Conservation (phyloP, 2,113 vertebrate species). For the Machaerirhynchus nigripectus region DNA sequence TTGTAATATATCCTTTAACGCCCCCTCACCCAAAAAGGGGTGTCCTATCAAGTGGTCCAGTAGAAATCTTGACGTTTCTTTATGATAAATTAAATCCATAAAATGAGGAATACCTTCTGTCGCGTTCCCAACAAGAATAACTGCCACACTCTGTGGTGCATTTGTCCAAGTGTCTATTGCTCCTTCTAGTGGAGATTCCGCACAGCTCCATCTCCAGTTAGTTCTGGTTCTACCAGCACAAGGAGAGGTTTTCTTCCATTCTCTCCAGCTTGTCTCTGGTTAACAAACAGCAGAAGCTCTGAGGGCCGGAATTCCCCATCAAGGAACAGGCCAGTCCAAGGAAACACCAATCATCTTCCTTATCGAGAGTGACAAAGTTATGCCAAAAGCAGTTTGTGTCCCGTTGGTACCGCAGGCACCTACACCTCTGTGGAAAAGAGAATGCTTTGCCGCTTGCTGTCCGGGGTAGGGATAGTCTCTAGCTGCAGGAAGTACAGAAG, state of each 20-base stretch:
- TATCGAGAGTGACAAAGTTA: background rate
- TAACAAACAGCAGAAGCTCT: conserved; percentile 3
- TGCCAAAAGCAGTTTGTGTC: background rate
- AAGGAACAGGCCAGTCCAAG: background rate
- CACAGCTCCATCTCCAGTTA: background rate
- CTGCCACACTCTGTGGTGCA: background rate
- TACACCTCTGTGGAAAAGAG: conserved; percentile 98
- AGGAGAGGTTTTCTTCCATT: background rate
- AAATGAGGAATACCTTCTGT: conserved; percentile 54
- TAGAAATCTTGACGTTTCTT: conserved; percentile 54
- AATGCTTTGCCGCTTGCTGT: conserved; percentile 97
- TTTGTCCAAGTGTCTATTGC: conserved; percentile 42
- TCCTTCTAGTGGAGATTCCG: conserved; percentile 47
- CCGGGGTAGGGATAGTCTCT: conserved; percentile 93
- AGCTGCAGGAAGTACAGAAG: conserved; percentile 96
- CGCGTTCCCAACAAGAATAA: conserved; percentile 40
- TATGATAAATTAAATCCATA: conserved; percentile 57
- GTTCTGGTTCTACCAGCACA: background rate
- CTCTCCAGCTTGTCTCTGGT: background rate
- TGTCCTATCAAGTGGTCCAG: conserved; percentile 40
- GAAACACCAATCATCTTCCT: background rate
- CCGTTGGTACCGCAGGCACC: background rate
- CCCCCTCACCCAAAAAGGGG: conserved; percentile 22
- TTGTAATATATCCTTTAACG: conserved; percentile 42
- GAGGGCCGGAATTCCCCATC: background rate